Evolutionary conservation across 2,113 vertebrate genomes (phyloP), one percentile per base, ranked within the genome.

Genomic region (Melanerpes formicivorus): DNA sequence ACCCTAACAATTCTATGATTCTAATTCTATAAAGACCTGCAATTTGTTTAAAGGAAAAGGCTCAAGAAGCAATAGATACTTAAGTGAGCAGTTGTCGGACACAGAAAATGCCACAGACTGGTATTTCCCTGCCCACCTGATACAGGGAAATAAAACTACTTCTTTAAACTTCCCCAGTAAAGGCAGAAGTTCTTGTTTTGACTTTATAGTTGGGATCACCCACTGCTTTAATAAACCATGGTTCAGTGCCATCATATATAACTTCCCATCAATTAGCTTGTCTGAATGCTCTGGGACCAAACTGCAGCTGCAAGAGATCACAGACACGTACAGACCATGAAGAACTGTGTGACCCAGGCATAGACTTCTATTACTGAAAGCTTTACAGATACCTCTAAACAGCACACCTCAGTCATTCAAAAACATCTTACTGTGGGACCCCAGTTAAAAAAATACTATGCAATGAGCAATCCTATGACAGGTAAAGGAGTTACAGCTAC

Each of bases 61-160:
- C 58, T 84, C 25, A 14, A 80, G n/a, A 72, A 75, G 18, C 22
- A 46, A 34, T 32, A 71, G 66, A 46, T 17, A 60, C 18, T 40
- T 40, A 29, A 27, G 1, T 5, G 13, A 87, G 37, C 17, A 46
- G 32, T 4, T 78, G 14, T 8, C 56, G 27, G 29, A 56, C 32
- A 29, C 12, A 54, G 37, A 12, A 90, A 64, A 65, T 9, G 37
- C 5, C 1, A 1, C 0, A 21, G 9, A 46, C 15, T 48, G 2
- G 1, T 32, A 59, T 62, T 91, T 74, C 46, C 29, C 23, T 66
- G 7, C 9, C 52, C 14, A 63, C 18, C n/a, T 40, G 30, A 37
- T 40, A 67, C 16, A 81, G 8, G 60, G 14, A 9, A 77, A 48
- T 26, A 22, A 70, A 75, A 66, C 14, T 4, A 69, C 16, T 40